Conservation (phyloP, 2,797 vertebrate species). For the Myotis pilosus region DNA sequence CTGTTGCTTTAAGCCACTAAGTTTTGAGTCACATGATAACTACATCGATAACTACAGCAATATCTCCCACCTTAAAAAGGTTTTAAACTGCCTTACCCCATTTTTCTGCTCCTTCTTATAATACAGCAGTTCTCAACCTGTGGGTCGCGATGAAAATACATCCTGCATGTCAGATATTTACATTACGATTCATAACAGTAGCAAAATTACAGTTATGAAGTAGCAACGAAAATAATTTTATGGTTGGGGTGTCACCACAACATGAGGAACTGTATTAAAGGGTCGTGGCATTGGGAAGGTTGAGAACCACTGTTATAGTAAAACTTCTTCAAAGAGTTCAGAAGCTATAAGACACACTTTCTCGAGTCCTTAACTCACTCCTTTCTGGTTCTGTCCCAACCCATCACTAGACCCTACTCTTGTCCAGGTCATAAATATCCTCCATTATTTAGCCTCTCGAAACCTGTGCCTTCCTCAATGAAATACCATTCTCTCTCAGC, state of each 20-base stretch:
- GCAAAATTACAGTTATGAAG: too few relatives aligned
- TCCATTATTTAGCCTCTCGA: neutral
- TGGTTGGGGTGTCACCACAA: too few relatives aligned
- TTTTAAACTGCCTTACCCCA: neutral
- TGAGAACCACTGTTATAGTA: neutral
- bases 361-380: neutral
- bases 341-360: neutral
- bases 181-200: too few relatives aligned
- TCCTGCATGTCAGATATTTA: too few relatives aligned
- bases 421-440: neutral
- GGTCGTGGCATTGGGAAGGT: too few relatives aligned
- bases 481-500: neutral
- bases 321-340: neutral
- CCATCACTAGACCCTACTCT: neutral
- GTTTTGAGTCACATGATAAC: neutral
- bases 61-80: neutral
- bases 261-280: too few relatives aligned
- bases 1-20: neutral
- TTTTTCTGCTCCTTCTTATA: neutral
- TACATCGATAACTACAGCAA: neutral
- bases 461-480: neutral
- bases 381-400: neutral
- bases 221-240: too few relatives aligned
- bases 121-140: too few relatives aligned
- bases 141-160: too few relatives aligned